These are phyloP conservation scores for Watersipora subatra DNA, from an alignment of 1,140 invertebrate species.

Conservation along the genomic window DNA sequence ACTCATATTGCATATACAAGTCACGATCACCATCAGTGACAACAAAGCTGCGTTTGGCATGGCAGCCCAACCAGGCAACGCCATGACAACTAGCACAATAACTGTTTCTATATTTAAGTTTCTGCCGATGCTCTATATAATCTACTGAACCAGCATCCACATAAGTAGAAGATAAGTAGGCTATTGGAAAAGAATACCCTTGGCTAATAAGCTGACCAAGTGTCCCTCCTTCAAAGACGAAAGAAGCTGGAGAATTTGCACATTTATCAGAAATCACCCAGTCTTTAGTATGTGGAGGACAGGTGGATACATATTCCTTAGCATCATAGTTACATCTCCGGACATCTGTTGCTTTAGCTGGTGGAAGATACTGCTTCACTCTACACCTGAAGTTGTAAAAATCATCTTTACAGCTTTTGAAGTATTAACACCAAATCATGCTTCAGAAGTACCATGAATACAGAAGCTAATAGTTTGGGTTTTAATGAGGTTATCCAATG, in stretches of 20 bases:
- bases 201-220: background rate
- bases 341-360: background rate
- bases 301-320: background rate
- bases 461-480: no score
- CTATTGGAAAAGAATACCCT: background rate
- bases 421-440: no score
- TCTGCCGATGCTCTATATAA: background rate
- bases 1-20: background rate
- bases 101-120: background rate
- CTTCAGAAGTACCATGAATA: no score
- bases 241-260: background rate
- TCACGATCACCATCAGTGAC: background rate
- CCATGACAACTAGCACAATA: background rate
- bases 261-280: background rate
- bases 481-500: no score
- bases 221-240: background rate
- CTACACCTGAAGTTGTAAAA: background rate
- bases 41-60: background rate
- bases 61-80: background rate
- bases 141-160: no score
- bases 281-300: background rate
- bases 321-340: background rate
- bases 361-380: background rate
- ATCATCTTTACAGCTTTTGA: no score
- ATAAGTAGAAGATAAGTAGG: background rate